Evolutionary conservation across 2,797 vertebrate species (phyloP), one percentile per base, ranked within the genome.

Genomic region (Tragopan temminckii): DNA sequence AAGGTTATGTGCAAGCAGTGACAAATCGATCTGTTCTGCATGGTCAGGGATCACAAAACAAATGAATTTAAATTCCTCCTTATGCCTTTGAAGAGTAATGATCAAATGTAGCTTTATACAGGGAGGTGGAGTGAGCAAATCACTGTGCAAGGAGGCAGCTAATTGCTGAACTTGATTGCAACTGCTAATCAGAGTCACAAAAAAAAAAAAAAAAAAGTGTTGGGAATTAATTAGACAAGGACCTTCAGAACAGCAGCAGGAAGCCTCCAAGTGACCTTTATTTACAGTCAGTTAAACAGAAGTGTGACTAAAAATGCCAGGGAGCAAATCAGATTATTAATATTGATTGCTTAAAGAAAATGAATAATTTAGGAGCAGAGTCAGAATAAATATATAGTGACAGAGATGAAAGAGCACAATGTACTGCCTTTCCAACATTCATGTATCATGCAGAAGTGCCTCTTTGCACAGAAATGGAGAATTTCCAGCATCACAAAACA

Each of bases 231-330:
- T 98, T 98, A 98, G 97, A 97, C 97, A 98, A 98, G 95, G 98
- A 98, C 98, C 97, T 98, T 98, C 97, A 78, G 94, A 98, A 97
- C 97, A 98, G 96, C 98, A 98, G 98, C 98, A 97, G 98, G 98
- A 98, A 98, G 97, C 96, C 97, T 97, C 97, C 97, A 95, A 98
- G 97, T 98, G 98, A 98, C 98, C 98, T 98, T 98, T 98, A 98
- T 98, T 98, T 98, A 98, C 98, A 98, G 97, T 98, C 98, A 98
- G 98, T 98, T 98, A 98, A 98, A 98, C 97, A 98, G 98, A 98
- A 98, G 97, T 98, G 98, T 98, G 97, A 98, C 98, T 98, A 97
- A 98, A 98, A 98, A 98, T 98, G 97, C 97, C 98, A 98, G 97
- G 94, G 97, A 98, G 97, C 97, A 98, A 98, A 98, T 98, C 97